Evolutionary conservation across 1,140 invertebrate genomes (phyloP), one percentile per base, ranked within the genome.

Genomic region (Drosophila tropicalis): DNA sequence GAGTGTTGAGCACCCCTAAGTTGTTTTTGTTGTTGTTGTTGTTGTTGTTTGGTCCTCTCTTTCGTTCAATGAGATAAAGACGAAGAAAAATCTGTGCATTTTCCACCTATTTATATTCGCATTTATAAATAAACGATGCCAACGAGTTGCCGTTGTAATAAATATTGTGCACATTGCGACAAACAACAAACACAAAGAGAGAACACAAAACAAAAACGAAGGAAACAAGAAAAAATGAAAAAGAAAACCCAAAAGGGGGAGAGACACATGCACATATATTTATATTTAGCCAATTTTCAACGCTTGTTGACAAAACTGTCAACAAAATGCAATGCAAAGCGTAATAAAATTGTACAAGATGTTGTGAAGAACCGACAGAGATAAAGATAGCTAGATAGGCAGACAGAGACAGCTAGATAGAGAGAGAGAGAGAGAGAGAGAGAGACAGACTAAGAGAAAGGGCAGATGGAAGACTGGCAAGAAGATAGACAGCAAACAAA

Each of bases 251-350:
- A 56, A 56, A 56, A 36, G 15, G 36, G 47, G 54, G 40, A 29
- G 29, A 76, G 68, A 79, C 80, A 76, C 73, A 67, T 70, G 73
- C 69, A 70, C 72, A 87, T 84, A 84, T 78, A 89, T 87, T 90
- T 90, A 90, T 90, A 90, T 90, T 90, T 90, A 90, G 87, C 87
- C 87, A 90, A 90, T 90, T 90, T 90, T 90, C 83, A 90, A 90
- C 87, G 87, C 87, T 90, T 90, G 87, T 90, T 90, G 87, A 90
- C 87, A 90, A 90, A 90, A 90, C 87, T 90, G 87, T 90, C 87
- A 90, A 90, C 87, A 87, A 90, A 90, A 89, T 87, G 82, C 79
- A 89, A 78, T 80, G 84, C 84, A 89, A 84, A 89, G 84, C 84
- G 84, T 89, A 87, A 89, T 87, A 87, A 87, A 87, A 87, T 87